Base-by-base conservation (phyloP, 2,797 vertebrate species). In the Danio albolineatus region DNA sequence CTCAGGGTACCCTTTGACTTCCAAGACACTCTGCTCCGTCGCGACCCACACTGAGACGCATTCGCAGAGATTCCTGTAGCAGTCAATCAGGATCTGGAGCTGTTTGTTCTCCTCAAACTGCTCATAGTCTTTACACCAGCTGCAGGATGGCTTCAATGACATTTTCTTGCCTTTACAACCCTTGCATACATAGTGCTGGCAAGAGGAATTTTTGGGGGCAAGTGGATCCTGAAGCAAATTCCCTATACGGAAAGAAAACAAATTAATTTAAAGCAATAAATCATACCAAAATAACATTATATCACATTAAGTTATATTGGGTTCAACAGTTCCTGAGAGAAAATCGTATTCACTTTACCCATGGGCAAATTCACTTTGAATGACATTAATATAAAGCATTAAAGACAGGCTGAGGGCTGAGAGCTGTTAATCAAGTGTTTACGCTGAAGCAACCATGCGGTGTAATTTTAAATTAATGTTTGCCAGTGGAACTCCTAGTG, bases 71-170 rank as follows among this genome's bases (percentile, higher is more conserved):
- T 96, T 97, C 91, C 95, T 95, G 92, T 99, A 99, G 90, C 96
- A 98, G 80, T 95, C 94, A 86, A 98, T 96, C 57, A 99, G 90
- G 87, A 98, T 94, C 88, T 95, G 95, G 78, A 99, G 93, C 89
- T 97, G 97, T 88, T 95, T 96, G 86, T 98, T 98, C 90, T 98
- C 97, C 89, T 97, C 95, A 89, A 98, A 98, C 87, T 95, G 94
- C 85, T 96, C 94, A 48, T 96, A 96, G 95, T 99, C 97, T 89
- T 96, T 98, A 90, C 97, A 98, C 94, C 97, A 97, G 91, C 94
- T 95, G 92, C 97, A 98, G 0, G 96, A 93, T 0, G 95, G 94
- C 88, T 96, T 96, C 91, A 97, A 92, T 92, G 95, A 93, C 97
- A 97, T 97, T 93, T 96, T 98, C 91, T 97, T 95, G 85, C 97